phyloP scores from a whole-genome alignment of 2,888 invertebrate genomes.

The Lasioglossum morio region DNA sequence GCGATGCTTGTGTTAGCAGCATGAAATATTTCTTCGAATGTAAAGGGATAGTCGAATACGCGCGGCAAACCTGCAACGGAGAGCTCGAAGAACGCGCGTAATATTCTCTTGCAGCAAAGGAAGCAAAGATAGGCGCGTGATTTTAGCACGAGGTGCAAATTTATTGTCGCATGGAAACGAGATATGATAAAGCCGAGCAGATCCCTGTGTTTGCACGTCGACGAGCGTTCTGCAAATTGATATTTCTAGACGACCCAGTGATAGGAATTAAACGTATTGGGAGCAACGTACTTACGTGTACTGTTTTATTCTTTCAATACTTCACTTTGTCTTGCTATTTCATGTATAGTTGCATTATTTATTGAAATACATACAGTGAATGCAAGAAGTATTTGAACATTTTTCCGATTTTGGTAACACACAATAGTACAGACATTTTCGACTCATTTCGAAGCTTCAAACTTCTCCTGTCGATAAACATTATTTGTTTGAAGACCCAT shows the following conservation, averaged over 20 bases:
- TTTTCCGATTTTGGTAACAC: too few species aligned
- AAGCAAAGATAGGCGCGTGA: slow-evolving; percentile 47
- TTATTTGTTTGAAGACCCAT: too few species aligned
- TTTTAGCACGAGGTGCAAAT: slow-evolving; percentile 64
- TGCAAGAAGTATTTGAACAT: too few species aligned
- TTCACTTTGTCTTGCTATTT: background rate
- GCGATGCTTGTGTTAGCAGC: background rate
- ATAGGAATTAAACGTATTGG: slow-evolving; percentile 62
- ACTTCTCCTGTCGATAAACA: too few species aligned
- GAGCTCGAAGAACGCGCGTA: slow-evolving; percentile 26
- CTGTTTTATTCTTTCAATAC: background rate
- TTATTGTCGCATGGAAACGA: slow-evolving; percentile 68
- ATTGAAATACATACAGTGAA: background rate
- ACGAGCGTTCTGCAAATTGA: slow-evolving; percentile 71
- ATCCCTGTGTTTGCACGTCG: slow-evolving; percentile 58
- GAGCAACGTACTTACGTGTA: slow-evolving; percentile 35
- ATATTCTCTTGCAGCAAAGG: slow-evolving; percentile 33
- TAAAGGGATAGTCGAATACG: background rate
- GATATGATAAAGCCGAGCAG: slow-evolving; percentile 63
- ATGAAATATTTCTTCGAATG: background rate
- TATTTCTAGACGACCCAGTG: slow-evolving; percentile 63
- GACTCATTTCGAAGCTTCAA: too few species aligned
- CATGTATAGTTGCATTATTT: background rate
- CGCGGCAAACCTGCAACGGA: background rate
- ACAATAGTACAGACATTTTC: too few species aligned